These are phyloP conservation scores for Zaprionus ornatus DNA, from an alignment of 1,140 invertebrate species.

Conservation along the genomic window DNA sequence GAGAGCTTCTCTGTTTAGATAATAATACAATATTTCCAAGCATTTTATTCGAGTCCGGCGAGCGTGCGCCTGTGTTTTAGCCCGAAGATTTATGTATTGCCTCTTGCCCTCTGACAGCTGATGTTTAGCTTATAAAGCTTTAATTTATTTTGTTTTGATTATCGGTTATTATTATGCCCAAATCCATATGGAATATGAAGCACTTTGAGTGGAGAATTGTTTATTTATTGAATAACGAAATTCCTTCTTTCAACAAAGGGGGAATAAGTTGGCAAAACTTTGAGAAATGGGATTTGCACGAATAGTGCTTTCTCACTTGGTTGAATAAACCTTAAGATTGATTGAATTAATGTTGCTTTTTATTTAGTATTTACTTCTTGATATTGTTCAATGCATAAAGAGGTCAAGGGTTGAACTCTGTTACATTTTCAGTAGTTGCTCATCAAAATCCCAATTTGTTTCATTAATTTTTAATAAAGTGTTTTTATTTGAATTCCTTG, in stretches of 20 bases:
- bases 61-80: slow-evolving; percentile 38
- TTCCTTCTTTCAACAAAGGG: not conserved
- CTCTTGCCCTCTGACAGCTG: slow-evolving; percentile 62
- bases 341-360: not conserved
- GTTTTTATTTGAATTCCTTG: slow-evolving; percentile 18
- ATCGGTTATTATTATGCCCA: slow-evolving; percentile 69
- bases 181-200: slow-evolving; percentile 47
- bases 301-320: not conserved
- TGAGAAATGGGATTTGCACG: not conserved
- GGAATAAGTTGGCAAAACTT: not conserved
- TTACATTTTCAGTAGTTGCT: not conserved
- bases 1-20: slow-evolving; percentile 65
- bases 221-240: slow-evolving; percentile 34
- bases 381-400: not conserved
- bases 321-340: not conserved
- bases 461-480: slow-evolving; percentile 28
- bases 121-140: slow-evolving; percentile 76
- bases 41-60: slow-evolving; percentile 61
- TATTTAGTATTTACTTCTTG: not conserved
- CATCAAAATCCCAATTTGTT: not conserved
- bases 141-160: slow-evolving; percentile 80
- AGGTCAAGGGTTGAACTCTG: not conserved
- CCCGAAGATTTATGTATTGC: slow-evolving; percentile 60
- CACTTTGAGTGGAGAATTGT: slow-evolving; percentile 20
- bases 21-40: slow-evolving; percentile 74